phyloP scores from a whole-genome alignment of 1,140 invertebrate species.

The Drosophila murphyi region DNA sequence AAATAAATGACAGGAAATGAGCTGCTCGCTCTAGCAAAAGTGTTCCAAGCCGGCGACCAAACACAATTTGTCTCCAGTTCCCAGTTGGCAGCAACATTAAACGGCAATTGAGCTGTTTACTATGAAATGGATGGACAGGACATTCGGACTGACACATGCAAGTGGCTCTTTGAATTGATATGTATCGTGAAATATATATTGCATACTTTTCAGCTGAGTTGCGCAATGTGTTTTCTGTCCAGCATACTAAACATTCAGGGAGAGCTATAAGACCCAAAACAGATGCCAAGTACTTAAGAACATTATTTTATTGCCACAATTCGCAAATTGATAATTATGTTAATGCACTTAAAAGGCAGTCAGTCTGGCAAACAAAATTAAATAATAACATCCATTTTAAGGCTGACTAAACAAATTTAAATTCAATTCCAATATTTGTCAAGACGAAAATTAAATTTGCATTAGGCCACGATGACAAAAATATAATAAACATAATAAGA shows the following conservation, averaged over 20 bases:
- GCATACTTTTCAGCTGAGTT: slow-evolving; percentile 66
- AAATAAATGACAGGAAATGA: slow-evolving; percentile 59
- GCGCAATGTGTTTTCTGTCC: slow-evolving; percentile 13
- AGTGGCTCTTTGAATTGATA: slow-evolving; percentile 24
- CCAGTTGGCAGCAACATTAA: slow-evolving; percentile 46
- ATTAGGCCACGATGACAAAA: neutral
- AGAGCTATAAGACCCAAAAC: slow-evolving; percentile 1
- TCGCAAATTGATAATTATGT: slow-evolving; percentile 25
- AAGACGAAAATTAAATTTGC: slow-evolving; percentile 5
- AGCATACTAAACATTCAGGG: neutral
- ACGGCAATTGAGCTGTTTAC: slow-evolving; percentile 36
- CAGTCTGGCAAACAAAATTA: neutral
- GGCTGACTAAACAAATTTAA: slow-evolving; percentile 8
- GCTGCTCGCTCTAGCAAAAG: slow-evolving; percentile 18
- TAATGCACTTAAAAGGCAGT: slow-evolving; percentile 1
- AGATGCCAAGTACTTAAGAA: neutral
- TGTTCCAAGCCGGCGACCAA: neutral
- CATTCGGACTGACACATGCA: slow-evolving; percentile 15
- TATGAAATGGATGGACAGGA: neutral
- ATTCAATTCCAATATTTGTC: slow-evolving; percentile 28
- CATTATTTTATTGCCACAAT: neutral
- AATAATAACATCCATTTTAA: neutral
- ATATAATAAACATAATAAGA: neutral
- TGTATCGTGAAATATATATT: slow-evolving; percentile 58
- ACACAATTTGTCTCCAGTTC: slow-evolving; percentile 32